Conservation (phyloP, 2,888 invertebrate species). For the Ectemnius lituratus region DNA sequence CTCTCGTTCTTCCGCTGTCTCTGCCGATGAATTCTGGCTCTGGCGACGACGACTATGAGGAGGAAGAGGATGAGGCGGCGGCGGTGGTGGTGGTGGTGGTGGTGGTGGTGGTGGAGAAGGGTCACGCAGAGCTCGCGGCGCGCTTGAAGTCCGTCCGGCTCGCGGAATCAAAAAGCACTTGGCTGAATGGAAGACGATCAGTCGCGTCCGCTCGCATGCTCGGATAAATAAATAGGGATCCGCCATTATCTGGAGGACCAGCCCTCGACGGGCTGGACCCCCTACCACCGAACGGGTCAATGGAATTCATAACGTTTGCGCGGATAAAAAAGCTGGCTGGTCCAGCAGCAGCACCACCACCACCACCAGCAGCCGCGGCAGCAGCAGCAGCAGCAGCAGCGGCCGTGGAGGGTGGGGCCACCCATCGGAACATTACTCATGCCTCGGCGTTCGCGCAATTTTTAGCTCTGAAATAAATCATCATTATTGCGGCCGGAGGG, state of each 20-base stretch:
- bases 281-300: slow-evolving; percentile 70
- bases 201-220: slow-evolving; percentile 66
- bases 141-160: slow-evolving; percentile 51
- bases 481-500: slow-evolving; percentile 80
- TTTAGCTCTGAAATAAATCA: slow-evolving; percentile 81
- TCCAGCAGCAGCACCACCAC: slow-evolving; percentile 34
- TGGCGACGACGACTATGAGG: neutral
- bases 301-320: slow-evolving; percentile 74
- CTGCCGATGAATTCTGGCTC: slow-evolving; percentile 1
- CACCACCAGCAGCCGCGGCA: slow-evolving; percentile 18
- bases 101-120: too few relatives aligned
- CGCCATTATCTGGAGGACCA: slow-evolving; percentile 71
- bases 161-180: slow-evolving; percentile 59
- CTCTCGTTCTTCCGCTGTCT: neutral
- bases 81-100: too few relatives aligned
- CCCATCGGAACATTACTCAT: slow-evolving; percentile 80
- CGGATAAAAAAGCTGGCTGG: slow-evolving; percentile 70
- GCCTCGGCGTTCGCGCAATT: slow-evolving; percentile 80
- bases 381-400: slow-evolving; percentile 8
- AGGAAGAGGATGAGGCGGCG: too few relatives aligned
- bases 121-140: slow-evolving; percentile 28
- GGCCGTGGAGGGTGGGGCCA: slow-evolving; percentile 65
- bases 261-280: slow-evolving; percentile 63
- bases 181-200: slow-evolving; percentile 67
- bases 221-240: slow-evolving; percentile 72